Percentiles rank a stretch among this genome's conserved stretches.
phyloP scores from a whole-genome alignment of 2,113 vertebrate genomes.

The Paradoxurus hermaphroditus region DNA sequence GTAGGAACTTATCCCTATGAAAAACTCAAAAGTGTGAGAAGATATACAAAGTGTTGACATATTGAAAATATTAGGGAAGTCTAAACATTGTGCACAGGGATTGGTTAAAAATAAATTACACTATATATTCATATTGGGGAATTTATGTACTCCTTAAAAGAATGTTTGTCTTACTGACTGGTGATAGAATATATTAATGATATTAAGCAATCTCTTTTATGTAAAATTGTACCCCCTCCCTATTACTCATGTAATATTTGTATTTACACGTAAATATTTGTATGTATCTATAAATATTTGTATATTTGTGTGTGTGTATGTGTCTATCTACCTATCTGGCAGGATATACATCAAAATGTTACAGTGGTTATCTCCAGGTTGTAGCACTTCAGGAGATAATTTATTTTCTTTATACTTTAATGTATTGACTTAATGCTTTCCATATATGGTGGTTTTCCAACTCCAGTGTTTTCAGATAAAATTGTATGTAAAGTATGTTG shows the following conservation, averaged over 20 bases:
- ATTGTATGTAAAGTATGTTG: background rate
- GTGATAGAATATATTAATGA: background rate
- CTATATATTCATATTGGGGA: background rate
- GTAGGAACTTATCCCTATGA: background rate
- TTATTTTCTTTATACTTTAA: background rate
- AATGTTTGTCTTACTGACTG: background rate
- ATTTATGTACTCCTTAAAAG: background rate
- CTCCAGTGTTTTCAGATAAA: background rate
- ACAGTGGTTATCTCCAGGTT: background rate
- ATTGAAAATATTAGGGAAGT: background rate
- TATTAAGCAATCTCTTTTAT: background rate
- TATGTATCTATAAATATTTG: background rate
- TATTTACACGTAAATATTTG: background rate
- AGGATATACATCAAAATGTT: background rate
- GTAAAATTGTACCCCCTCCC: background rate
- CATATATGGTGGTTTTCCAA: background rate
- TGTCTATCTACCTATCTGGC: background rate
- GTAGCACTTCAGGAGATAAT: background rate
- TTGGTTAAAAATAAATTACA: background rate
- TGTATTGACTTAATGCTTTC: background rate
- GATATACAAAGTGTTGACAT: background rate
- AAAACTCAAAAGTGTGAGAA: background rate
- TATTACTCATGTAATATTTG: too few relatives aligned
- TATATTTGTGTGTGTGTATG: background rate
- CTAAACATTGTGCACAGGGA: background rate